Percentiles rank a stretch among this genome's conserved stretches.
phyloP scores from a whole-genome alignment of 2,888 invertebrate genomes.

The Smittia aterrima region DNA sequence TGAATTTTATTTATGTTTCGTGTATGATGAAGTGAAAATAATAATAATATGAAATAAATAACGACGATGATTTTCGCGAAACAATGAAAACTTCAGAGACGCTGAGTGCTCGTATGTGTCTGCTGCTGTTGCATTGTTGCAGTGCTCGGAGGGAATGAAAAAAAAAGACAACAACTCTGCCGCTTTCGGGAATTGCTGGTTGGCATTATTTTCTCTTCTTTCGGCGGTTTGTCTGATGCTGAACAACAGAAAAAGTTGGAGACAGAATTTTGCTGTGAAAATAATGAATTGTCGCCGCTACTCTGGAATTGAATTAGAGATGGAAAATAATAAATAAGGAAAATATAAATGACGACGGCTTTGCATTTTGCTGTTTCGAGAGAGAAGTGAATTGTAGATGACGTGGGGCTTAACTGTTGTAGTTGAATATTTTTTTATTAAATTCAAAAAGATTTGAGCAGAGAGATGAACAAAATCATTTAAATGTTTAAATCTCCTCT shows the following conservation, averaged over 20 bases:
- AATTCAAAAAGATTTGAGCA: too few species aligned
- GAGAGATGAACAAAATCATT: too few species aligned
- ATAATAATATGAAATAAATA: conserved; percentile 12
- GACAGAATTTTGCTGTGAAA: background rate
- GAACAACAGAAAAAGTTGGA: conserved; percentile 7
- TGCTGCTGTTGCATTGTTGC: background rate
- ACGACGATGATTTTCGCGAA: background rate
- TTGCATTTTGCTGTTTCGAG: too few species aligned
- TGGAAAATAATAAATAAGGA: background rate
- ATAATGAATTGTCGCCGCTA: background rate
- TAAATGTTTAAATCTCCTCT: too few species aligned
- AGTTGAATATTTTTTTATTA: too few species aligned
- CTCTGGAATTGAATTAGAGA: background rate
- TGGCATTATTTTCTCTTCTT: background rate
- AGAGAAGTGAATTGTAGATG: too few species aligned
- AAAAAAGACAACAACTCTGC: background rate
- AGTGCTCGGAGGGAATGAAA: background rate
- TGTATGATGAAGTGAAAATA: conserved; percentile 12
- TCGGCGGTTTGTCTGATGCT: background rate
- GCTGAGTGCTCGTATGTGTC: background rate
- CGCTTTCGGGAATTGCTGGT: background rate
- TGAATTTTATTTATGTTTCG: conserved; percentile 6
- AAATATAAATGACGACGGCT: background rate
- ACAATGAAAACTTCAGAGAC: conserved; percentile 1
- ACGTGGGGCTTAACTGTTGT: too few species aligned